These are phyloP conservation scores for Circaetus gallicus DNA, from an alignment of 2,113 vertebrate genomes.

Conservation along the genomic window DNA sequence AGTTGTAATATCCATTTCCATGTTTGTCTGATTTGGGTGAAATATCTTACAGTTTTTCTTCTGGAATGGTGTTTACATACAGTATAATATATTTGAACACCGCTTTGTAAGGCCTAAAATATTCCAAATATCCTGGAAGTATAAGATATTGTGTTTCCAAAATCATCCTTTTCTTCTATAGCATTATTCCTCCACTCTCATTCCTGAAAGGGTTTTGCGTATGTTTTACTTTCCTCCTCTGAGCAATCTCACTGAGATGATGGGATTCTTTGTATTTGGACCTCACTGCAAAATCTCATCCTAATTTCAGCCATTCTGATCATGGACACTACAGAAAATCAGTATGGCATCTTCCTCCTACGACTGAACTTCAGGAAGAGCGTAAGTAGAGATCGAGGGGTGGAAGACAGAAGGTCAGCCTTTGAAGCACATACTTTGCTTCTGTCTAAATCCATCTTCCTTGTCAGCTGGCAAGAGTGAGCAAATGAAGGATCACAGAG, in stretches of 20 bases:
- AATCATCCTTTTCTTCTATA: not conserved
- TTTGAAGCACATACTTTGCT: not conserved
- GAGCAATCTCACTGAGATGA: not conserved
- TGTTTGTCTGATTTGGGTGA: not conserved
- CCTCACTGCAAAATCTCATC: not conserved
- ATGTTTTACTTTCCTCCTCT: not conserved
- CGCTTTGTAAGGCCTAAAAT: not conserved
- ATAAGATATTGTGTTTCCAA: not conserved
- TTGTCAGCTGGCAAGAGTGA: not conserved
- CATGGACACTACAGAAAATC: not conserved
- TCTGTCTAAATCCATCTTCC: not conserved
- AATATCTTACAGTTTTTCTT: not conserved
- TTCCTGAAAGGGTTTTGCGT: not conserved
- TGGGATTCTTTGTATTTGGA: not conserved
- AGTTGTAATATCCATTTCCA: not conserved
- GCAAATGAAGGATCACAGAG: not conserved
- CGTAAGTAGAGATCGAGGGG: fast-evolving
- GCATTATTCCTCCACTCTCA: not conserved
- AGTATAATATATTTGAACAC: not conserved
- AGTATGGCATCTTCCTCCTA: not conserved
- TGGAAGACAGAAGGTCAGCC: not conserved
- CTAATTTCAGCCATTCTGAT: not conserved
- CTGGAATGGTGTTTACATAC: not conserved
- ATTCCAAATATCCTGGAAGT: not conserved
- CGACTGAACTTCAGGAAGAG: not conserved